phyloP scores from a whole-genome alignment of 2,797 vertebrate species.

The Sciurus vulgaris region DNA sequence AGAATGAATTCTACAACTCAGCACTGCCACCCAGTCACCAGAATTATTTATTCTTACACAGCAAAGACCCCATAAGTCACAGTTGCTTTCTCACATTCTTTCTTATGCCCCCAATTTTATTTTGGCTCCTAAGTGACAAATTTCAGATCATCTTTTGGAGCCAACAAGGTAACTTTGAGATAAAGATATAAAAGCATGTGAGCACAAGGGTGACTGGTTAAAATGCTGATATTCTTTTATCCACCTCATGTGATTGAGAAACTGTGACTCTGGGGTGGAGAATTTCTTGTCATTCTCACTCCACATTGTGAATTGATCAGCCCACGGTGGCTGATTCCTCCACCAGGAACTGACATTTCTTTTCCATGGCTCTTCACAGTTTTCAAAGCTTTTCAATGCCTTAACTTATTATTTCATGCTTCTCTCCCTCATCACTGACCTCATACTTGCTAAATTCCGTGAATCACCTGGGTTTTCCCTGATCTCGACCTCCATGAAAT shows the following conservation, averaged over 20 bases:
- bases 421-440: not conserved
- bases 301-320: not conserved
- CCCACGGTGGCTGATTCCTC: not conserved
- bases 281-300: not conserved
- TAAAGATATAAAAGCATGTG: slow-evolving; percentile 56
- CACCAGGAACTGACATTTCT: not conserved
- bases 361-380: not conserved
- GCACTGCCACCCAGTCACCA: not conserved
- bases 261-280: not conserved
- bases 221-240: slow-evolving; percentile 54
- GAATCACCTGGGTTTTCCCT: not conserved
- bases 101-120: slow-evolving; percentile 52
- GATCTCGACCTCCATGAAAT: not conserved
- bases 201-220: slow-evolving; percentile 51
- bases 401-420: not conserved
- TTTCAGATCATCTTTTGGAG: slow-evolving; percentile 46
- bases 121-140: slow-evolving; percentile 63
- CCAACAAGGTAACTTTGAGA: slow-evolving; percentile 70
- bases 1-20: slow-evolving; percentile 30
- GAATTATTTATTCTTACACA: slow-evolving; percentile 47
- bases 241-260: not conserved
- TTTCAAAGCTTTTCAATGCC: not conserved
- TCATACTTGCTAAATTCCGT: not conserved
- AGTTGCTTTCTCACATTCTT: slow-evolving; percentile 44
- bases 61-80: not conserved